Base-by-base conservation (phyloP, 23 tunicate genomes). In the Pegea sp. region DNA sequence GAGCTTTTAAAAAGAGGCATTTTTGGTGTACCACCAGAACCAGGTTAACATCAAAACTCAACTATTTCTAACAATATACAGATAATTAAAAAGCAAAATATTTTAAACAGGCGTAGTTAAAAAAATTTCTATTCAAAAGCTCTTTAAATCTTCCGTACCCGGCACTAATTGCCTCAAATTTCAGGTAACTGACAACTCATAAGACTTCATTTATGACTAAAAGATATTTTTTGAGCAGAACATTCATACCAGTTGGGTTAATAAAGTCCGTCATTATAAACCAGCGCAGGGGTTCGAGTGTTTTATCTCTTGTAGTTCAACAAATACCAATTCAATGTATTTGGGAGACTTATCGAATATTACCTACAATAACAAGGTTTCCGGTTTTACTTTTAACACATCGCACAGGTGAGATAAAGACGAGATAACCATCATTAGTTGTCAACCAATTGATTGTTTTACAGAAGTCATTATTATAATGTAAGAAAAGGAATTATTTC, bases 241-340 rank as follows among this genome's bases (percentile, higher is more conserved):
- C 44, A 46, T 81, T 2, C 95, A 84, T 59, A 34, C 76, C 16
- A 74, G 74, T 43, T 77, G 81, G 76, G 84, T 84, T 30, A 84
- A 84, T 76, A 54, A 73, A 23, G 81, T 72, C 11, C 56, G 55
- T 28, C 74, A 73, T 57, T 73, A 56, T 42, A 64, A 67, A 33
- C 68, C 74, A 2, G 84, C 84, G 23, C 84, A 84, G 53, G 95
- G 95, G 24, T 54, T 69, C 19, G 95, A 84, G 58, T 84, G 95
- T 29, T 84, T 74, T 42, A 84, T 84, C 13, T 84, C 95, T 16
- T 73, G 81, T 59, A 67, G 95, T 46, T 58, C 81, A 34, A 70
- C 69, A 5, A 76, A 74, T 70, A 64, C 73, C 52, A 84, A 84
- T 24, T 84, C 95, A 20, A 84, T 84, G 95, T 84, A 63, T 44